Evolutionary conservation across 2,113 vertebrate genomes (phyloP).

Genomic region (Ctenodactylus gundi): DNA sequence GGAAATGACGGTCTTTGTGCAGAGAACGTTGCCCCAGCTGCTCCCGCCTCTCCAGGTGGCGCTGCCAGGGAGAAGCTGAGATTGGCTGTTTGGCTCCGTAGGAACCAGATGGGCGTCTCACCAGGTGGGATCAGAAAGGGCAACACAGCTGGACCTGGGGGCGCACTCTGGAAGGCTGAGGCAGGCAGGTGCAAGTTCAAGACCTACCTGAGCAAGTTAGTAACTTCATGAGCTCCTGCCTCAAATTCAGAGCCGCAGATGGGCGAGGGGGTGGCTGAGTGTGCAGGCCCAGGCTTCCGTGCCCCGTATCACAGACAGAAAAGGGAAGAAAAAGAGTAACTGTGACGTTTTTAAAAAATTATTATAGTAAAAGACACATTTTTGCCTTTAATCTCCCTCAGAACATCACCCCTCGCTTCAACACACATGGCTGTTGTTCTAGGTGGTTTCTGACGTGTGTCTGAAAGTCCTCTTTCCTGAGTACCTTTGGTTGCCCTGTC

Average conservation of each 20-base stretch:
- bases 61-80: background rate
- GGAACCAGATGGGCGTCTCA: background rate
- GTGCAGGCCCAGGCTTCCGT: background rate
- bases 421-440: no score
- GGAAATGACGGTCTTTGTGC: background rate
- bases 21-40: background rate
- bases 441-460: no score
- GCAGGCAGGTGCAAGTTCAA: background rate
- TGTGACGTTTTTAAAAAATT: no score
- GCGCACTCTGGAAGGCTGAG: background rate
- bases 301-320: no score
- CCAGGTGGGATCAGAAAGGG: no score
- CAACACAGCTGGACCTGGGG: no score
- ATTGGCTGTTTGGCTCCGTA: background rate
- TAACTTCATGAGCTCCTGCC: background rate
- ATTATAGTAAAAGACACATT: no score
- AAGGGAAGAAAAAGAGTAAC: no score
- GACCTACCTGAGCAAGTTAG: background rate
- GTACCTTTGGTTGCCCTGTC: no score
- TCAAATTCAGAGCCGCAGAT: background rate
- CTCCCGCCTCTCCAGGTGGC: background rate
- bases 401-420: no score
- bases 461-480: no score
- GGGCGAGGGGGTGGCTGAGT: background rate
- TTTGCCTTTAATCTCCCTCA: no score